phyloP scores from a whole-genome alignment of 2,113 vertebrate genomes.

The Podilymbus podiceps region DNA sequence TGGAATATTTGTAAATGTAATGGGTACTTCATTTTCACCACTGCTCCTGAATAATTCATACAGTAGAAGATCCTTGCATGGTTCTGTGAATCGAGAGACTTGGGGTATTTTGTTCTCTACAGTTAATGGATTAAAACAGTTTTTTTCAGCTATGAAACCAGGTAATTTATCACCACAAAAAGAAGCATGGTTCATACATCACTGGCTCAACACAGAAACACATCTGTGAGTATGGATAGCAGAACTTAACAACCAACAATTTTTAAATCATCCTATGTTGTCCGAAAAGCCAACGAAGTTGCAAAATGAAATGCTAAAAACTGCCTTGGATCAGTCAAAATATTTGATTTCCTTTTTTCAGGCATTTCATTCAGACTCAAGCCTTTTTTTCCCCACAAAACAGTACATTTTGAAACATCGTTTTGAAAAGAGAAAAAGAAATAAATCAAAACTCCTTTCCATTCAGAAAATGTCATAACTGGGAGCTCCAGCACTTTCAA shows the following conservation, averaged over 20 bases:
- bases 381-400: not conserved
- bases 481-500: constrained; percentile 12
- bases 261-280: not conserved
- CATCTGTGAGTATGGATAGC: not conserved
- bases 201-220: not conserved
- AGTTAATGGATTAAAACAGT: constrained; percentile 50
- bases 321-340: not conserved
- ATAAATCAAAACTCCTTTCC: constrained; percentile 32
- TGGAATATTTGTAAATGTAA: constrained; percentile 67
- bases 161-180: constrained; percentile 45
- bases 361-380: not conserved
- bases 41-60: constrained; percentile 66
- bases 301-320: not conserved
- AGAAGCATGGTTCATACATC: constrained; percentile 7
- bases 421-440: constrained; percentile 12
- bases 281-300: not conserved
- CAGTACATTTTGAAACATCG: constrained; percentile 4
- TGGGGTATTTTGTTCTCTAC: constrained; percentile 24
- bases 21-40: constrained; percentile 44
- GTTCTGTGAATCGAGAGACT: not conserved
- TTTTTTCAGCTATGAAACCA: constrained; percentile 38
- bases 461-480: constrained; percentile 34
- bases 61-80: constrained; percentile 19
- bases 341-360: not conserved
- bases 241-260: not conserved